Evolutionary conservation across 2,797 vertebrate species (phyloP).

Genomic region (Ceryle rudis): DNA sequence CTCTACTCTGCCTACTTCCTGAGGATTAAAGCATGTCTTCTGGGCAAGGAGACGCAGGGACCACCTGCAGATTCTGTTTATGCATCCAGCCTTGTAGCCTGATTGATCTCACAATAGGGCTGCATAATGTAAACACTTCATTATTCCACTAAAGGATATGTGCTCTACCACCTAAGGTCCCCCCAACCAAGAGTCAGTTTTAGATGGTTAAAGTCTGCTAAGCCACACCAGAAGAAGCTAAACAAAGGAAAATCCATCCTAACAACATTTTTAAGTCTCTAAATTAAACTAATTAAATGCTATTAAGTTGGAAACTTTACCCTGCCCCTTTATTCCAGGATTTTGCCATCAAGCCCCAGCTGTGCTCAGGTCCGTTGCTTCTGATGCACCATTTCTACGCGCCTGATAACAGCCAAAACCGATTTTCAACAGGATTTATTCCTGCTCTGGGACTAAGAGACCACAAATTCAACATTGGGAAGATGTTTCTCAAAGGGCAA

Average conservation of each 20-base stretch:
- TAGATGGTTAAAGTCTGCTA: constrained; percentile 43
- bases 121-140: constrained; percentile 75
- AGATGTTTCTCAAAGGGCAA: accelerated
- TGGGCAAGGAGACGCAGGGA: constrained; percentile 70
- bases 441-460: neutral
- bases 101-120: constrained; percentile 77
- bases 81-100: constrained; percentile 63
- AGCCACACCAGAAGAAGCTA: constrained; percentile 39
- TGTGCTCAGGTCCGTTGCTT: neutral
- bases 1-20: constrained; percentile 68
- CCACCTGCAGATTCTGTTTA: constrained; percentile 92
- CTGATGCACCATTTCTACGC: neutral
- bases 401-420: neutral
- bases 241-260: constrained; percentile 23
- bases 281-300: constrained; percentile 19
- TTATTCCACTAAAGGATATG: constrained; percentile 73
- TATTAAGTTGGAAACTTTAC: constrained; percentile 42
- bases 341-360: neutral
- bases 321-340: neutral
- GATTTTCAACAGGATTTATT: neutral
- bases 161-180: constrained; percentile 66
- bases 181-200: constrained; percentile 39
- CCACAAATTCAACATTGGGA: neutral
- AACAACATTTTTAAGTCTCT: neutral
- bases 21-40: constrained; percentile 76